Base-by-base conservation (phyloP, 2,113 vertebrate genomes). In the Acrocephalus arundinaceus region DNA sequence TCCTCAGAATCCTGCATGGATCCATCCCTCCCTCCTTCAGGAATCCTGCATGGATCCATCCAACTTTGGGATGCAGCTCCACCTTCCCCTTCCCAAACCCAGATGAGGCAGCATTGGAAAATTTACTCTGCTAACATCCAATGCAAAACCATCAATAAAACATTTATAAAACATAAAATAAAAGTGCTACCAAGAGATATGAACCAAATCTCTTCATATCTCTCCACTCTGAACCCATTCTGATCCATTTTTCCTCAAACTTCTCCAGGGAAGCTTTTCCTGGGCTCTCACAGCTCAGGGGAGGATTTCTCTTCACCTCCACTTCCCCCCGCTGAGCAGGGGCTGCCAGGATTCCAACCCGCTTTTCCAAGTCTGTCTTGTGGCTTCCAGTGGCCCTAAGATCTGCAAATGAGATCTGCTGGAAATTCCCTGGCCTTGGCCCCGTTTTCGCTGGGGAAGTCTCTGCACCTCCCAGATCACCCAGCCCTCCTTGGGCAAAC, bases 361-460 rank as follows among this genome's bases (percentile, higher is more conserved):
- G 3, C 52, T n/a, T 52, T 71, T 71, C 43, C 63, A 75, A 67
- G 48, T 52, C 83, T 89, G 43, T 71, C 84, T 87, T 59, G 93
- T 67, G 83, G 63, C 95, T 94, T 88, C 92, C 65, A 91, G 68
- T 57, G 82, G 68, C 93, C 57, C 76, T 89, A 65, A 86, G 71
- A 86, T 3, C 61, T 91, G 18, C 75, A 63, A 57, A 80, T 24
- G 39, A 43, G 13, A n/a, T 6, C 17, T 31, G 49, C 80, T 95
- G 94, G 94, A 93, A 96, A 94, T 78, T 95, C 92, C 94, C 92
- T 27, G 41, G 85, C 83, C 87, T 59, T 33, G 92, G 81, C 87
- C 20, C 17, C 22, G 31, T 39, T 81, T 78, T n/a, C 17, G 16
- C 80, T 52, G 55, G 39, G 46, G 48, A 73, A 65, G 45, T 70